A percentile compares a stretch with the other conserved stretches of the same genome.
These are phyloP conservation scores for Steinernema feltiae DNA, from an alignment of 1,140 invertebrate genomes.

Conservation along the genomic window DNA sequence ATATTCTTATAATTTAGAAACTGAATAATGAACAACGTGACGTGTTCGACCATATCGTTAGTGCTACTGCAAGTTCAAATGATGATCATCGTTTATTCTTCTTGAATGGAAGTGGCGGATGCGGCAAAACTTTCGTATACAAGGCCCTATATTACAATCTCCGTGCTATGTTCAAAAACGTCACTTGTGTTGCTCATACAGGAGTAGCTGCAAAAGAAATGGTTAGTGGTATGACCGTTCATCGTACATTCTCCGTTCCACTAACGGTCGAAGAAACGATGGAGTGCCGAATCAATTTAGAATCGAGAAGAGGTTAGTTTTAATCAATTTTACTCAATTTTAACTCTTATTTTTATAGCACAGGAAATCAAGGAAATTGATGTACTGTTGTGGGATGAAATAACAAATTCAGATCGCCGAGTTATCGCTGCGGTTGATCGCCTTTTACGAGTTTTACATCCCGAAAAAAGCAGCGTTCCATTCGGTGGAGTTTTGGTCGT, in stretches of 20 bases:
- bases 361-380: neutral
- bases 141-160: neutral
- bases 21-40: neutral
- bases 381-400: neutral
- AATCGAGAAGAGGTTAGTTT: neutral
- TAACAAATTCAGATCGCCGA: neutral
- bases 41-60: neutral
- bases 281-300: neutral
- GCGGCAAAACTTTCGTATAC: neutral
- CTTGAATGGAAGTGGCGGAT: neutral
- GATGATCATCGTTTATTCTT: neutral
- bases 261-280: neutral
- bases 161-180: neutral
- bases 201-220: neutral
- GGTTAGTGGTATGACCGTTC: neutral
- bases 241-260: neutral
- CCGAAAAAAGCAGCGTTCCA: neutral
- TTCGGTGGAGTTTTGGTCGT: constrained; percentile 27
- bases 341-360: neutral
- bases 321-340: neutral
- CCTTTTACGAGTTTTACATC: neutral
- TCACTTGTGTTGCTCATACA: neutral
- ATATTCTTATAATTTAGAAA: neutral
- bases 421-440: neutral
- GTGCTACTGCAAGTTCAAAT: neutral